phyloP scores from a whole-genome alignment of 1,140 invertebrate genomes.

The Panagrolaimus sp. region DNA sequence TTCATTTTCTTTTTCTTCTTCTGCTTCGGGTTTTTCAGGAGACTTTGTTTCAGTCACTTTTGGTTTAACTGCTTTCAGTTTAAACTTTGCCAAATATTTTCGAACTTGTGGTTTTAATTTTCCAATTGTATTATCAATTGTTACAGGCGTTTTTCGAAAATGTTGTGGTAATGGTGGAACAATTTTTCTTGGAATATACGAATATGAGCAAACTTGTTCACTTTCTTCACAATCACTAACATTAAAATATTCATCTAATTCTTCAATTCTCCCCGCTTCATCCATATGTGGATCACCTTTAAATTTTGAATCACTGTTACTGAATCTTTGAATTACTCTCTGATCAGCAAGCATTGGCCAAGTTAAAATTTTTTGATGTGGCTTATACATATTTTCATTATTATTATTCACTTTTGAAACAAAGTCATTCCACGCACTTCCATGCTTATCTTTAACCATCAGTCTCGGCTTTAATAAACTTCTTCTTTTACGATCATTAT shows the following conservation, averaged over 20 bases:
- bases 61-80: too few species aligned
- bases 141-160: too few species aligned
- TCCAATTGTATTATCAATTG: too few species aligned
- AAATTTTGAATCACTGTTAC: not conserved
- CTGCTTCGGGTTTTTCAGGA: not conserved
- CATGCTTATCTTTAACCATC: too few species aligned
- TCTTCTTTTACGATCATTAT: too few species aligned
- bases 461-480: too few species aligned
- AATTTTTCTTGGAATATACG: not conserved
- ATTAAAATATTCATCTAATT: constrained; percentile 10
- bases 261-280: not conserved
- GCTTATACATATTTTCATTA: not conserved
- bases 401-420: too few species aligned
- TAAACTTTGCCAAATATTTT: too few species aligned
- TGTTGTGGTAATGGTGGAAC: too few species aligned
- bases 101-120: too few species aligned
- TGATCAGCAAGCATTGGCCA: not conserved
- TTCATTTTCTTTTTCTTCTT: not conserved
- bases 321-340: not conserved
- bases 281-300: not conserved
- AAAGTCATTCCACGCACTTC: too few species aligned
- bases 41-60: not conserved
- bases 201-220: not conserved
- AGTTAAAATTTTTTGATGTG: not conserved
- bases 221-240: not conserved